Percentiles rank a stretch among this genome's conserved stretches.
These are phyloP conservation scores for Adineta ricciae DNA, from an alignment of 2,888 invertebrate species.

Conservation along the genomic window DNA sequence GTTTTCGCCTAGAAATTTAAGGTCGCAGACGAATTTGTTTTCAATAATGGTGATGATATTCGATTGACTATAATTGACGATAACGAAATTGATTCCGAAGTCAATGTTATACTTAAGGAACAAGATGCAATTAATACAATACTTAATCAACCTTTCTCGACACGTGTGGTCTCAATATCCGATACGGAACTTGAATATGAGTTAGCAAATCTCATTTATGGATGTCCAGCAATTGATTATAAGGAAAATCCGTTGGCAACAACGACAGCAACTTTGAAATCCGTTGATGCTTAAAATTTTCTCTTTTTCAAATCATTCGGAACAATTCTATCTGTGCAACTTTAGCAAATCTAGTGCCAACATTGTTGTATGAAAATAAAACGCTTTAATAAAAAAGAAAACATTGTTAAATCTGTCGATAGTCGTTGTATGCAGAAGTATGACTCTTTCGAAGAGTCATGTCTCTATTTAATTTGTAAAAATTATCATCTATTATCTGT, in stretches of 20 bases:
- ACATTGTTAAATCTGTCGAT: too few species aligned
- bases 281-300: not conserved
- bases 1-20: not conserved
- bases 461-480: not conserved
- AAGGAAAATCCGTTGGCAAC: not conserved
- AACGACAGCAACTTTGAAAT: not conserved
- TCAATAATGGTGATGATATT: not conserved
- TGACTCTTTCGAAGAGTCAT: not conserved
- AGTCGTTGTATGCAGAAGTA: too few species aligned
- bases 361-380: too few species aligned
- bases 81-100: not conserved
- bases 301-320: too few species aligned
- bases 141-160: not conserved
- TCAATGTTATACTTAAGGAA: not conserved
- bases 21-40: not conserved
- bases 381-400: too few species aligned
- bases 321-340: too few species aligned
- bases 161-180: not conserved
- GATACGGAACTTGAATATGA: not conserved
- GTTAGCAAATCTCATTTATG: not conserved
- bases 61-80: not conserved
- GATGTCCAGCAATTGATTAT: not conserved
- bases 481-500: not conserved
- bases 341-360: too few species aligned
- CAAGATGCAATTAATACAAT: not conserved